Conservation (phyloP, 2,113 vertebrate species). For the Canis aureus region DNA sequence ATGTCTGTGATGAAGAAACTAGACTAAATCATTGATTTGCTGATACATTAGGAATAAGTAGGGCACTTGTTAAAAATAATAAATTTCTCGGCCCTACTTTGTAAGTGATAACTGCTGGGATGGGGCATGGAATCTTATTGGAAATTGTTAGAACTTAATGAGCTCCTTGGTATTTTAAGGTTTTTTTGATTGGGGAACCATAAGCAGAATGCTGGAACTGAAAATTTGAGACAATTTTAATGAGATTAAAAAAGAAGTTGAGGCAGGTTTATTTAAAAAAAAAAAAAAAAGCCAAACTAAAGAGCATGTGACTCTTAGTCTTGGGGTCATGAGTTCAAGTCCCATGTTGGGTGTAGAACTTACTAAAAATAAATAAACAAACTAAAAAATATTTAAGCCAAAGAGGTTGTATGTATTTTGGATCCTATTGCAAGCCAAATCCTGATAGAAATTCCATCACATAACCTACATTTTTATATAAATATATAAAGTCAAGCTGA, state of each 20-base stretch:
- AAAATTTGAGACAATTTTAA: not conserved
- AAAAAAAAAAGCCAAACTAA: not conserved
- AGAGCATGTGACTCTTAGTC: not conserved
- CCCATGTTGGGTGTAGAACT: not conserved
- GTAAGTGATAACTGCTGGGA: not conserved
- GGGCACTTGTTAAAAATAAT: not conserved
- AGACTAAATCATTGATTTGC: not conserved
- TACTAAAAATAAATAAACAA: not conserved
- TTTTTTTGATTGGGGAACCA: not conserved
- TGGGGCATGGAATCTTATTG: not conserved
- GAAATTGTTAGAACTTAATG: conserved; percentile 4
- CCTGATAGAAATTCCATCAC: not conserved
- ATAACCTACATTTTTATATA: not conserved
- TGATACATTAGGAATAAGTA: not conserved
- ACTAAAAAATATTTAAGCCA: not conserved
- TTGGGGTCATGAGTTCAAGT: not conserved
- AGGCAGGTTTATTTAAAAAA: conserved; percentile 11
- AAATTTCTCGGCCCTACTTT: not conserved
- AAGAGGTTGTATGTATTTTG: not conserved
- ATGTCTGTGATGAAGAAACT: not conserved
- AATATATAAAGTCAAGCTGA: not conserved
- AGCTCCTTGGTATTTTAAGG: conserved; percentile 29
- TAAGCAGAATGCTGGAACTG: not conserved
- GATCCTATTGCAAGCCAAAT: not conserved
- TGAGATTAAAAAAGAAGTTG: not conserved